phyloP scores from a whole-genome alignment of 2,797 vertebrate genomes.

The Trachops cirrhosus region DNA sequence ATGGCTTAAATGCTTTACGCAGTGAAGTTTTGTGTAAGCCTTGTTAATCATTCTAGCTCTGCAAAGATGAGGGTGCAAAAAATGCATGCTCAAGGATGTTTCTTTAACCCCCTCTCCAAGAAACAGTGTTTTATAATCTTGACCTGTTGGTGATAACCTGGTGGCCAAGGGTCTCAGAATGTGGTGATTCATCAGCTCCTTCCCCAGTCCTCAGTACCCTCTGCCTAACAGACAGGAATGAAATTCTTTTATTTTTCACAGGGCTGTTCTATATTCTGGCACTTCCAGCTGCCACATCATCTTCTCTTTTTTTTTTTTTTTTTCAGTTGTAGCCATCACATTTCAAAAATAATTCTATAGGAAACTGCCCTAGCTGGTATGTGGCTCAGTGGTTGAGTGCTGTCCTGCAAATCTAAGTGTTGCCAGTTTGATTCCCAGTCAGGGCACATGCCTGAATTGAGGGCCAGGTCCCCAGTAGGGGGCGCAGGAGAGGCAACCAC shows the following conservation, averaged over 20 bases:
- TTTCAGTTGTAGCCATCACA: background rate
- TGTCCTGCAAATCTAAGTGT: too few species aligned
- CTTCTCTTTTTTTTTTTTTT: background rate
- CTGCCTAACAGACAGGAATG: background rate
- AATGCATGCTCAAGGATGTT: background rate
- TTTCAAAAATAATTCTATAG: background rate
- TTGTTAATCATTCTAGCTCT: slow-evolving; percentile 15
- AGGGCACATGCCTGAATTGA: too few species aligned
- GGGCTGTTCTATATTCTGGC: background rate
- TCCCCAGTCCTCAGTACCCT: background rate
- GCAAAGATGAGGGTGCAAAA: background rate
- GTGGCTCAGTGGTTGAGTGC: too few species aligned
- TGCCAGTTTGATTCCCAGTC: too few species aligned
- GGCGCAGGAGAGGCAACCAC: too few species aligned
- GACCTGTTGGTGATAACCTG: background rate
- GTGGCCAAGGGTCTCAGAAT: background rate
- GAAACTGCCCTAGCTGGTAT: background rate
- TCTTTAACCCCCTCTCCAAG: background rate
- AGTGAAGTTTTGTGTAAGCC: background rate
- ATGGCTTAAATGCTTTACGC: background rate
- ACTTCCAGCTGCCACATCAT: background rate
- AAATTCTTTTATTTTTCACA: background rate
- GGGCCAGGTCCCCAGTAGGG: too few species aligned
- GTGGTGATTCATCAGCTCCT: background rate
- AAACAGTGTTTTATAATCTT: background rate